A percentile compares a stretch with the other conserved stretches of the same genome.
Conservation (phyloP, 2,797 vertebrate species). For the Notoglanidium macrostoma region DNA sequence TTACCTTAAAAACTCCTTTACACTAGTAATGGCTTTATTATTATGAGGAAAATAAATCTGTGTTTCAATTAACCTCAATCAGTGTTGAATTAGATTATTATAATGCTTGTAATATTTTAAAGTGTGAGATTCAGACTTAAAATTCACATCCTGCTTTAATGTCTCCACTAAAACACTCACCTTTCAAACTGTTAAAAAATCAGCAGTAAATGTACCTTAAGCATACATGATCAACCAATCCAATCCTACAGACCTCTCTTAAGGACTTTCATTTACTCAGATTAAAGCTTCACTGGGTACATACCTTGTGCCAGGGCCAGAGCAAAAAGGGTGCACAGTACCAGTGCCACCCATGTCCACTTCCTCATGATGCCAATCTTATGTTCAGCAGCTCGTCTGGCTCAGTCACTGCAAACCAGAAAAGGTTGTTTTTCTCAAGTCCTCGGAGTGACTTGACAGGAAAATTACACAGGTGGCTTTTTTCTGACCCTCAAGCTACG, state of each 20-base stretch:
- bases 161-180: not conserved
- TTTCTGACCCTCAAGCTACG: slow-evolving; percentile 57
- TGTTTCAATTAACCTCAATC: not conserved
- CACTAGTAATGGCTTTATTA: not conserved
- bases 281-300: slow-evolving; percentile 40
- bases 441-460: slow-evolving; percentile 30
- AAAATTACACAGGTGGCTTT: slow-evolving; percentile 37
- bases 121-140: not conserved
- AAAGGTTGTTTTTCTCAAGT: slow-evolving; percentile 9
- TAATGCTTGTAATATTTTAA: not conserved
- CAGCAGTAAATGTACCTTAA: not conserved
- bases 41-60: not conserved
- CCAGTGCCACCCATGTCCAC: slow-evolving; percentile 68
- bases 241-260: not conserved
- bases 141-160: not conserved
- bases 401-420: not conserved
- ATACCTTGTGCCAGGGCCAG: slow-evolving; percentile 75
- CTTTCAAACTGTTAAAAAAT: not conserved
- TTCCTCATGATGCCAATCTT: slow-evolving; percentile 71
- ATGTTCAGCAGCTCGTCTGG: slow-evolving; percentile 39
- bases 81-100: not conserved
- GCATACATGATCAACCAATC: not conserved
- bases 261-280: not conserved
- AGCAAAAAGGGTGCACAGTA: slow-evolving; percentile 68
- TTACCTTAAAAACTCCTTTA: not conserved